Evolutionary conservation across 2,888 invertebrate genomes (phyloP), one percentile per base, ranked within the genome.

Genomic region (Cetonia aurata): DNA sequence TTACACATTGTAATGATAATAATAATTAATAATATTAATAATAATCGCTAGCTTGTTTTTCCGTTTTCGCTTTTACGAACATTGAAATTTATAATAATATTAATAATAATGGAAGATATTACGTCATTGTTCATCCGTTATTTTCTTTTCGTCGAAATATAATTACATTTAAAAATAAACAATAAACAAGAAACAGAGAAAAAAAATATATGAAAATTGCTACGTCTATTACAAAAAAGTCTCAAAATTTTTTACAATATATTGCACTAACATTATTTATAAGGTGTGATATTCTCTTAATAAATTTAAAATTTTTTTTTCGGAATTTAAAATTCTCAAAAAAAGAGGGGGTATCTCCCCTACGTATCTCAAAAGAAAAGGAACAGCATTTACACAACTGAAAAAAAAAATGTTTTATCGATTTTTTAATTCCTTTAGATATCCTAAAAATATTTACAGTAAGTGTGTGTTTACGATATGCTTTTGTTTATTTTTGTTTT

Each of bases 81-180:
- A 77, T 72, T 71, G 73, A 75, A 37, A 75, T 79, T 57, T 57
- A 44, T 57, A 57, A 57, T 57, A 57, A 57, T 42, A 48, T 6
- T 82, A 81, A 82, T 82, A 82, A 82, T 82, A 81, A 79, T 80
- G 80, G 79, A 80, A 75, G 77, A 76, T 77, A 78, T 76, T 76
- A 71, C 71, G 71, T 73, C 42, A 33, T 55, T 33, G 13, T 37
- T 33, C 19, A 17, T 57, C 33, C 65, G 77, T 75, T 77, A 76
- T 79, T 78, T 77, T 79, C 78, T 79, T 79, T 80, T 80, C 80
- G 79, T 79, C 80, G 81, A 78, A 82, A 81, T 80, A 82, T 81
- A 82, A 79, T 15, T 17, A 77, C 76, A 73, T 72, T 53, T 73
- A 60, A 42, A 12, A 48, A 48, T 6, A 12, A 17, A 12, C 6